Percentiles rank a stretch among this genome's conserved stretches.
Conservation (phyloP, 1,140 invertebrate genomes). For the Drosophila sproati region DNA sequence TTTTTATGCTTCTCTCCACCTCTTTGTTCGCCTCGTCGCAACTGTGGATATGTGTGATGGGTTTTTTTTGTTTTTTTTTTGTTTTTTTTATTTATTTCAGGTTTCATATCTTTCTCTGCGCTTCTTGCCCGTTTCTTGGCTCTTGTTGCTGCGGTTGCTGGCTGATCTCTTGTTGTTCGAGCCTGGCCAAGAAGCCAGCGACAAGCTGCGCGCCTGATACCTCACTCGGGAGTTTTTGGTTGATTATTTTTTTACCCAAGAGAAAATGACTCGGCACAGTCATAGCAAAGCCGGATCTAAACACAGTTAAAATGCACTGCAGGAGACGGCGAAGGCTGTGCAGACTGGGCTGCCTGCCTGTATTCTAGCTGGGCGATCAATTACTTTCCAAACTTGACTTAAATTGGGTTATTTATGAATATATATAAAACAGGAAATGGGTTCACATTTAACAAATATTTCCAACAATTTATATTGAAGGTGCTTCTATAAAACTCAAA, state of each 20-base stretch:
- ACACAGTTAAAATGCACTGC: constrained; percentile 3
- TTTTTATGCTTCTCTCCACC: constrained; percentile 3
- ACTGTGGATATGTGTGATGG: constrained; percentile 4
- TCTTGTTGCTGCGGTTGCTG: constrained; percentile 42
- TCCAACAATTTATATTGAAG: neutral
- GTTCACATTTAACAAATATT: neutral
- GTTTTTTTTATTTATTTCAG: neutral
- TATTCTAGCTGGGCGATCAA: constrained; percentile 55
- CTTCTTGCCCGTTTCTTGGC: constrained; percentile 39
- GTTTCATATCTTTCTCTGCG: constrained; percentile 2
- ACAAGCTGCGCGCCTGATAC: constrained; percentile 44
- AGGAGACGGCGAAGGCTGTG: constrained; percentile 29
- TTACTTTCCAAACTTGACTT: constrained; percentile 64
- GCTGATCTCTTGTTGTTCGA: constrained; percentile 32
- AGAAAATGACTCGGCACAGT: constrained; percentile 57
- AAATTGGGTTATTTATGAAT: constrained; percentile 38
- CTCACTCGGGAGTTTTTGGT: constrained; percentile 35
- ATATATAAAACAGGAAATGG: neutral
- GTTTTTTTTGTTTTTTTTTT: constrained; percentile 24
- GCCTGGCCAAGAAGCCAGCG: constrained; percentile 60
- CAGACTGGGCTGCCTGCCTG: constrained; percentile 46
- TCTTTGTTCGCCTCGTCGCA: constrained; percentile 2
- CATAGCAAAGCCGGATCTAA: constrained; percentile 75
- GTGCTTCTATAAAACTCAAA: neutral
- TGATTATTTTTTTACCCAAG: constrained; percentile 41